Evolutionary conservation across 2,797 vertebrate species (phyloP), one percentile per base, ranked within the genome.

Genomic region (Spheniscus humboldti): DNA sequence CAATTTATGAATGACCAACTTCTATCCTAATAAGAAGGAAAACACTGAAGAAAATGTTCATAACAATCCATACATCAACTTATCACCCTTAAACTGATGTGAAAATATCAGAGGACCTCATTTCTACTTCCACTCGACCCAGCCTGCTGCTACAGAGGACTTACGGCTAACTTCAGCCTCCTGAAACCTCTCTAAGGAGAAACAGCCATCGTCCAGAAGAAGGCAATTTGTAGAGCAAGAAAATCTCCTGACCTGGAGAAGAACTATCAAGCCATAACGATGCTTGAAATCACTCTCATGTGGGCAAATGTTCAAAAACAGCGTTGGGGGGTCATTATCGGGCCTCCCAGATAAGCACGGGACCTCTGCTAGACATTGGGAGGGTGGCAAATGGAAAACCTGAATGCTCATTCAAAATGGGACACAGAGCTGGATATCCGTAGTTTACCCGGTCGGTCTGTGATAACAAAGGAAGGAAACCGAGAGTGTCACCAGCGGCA

Each of bases 401-500:
- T 86, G 94, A 91, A 47, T 10, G 66, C 47, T 81, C 48, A 57
- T 75, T 93, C 59, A 59, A 66, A 92, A 41, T 8, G 45, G 60
- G 72, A n/a, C 89, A 64, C 67, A 59, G 50, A 91, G 86, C 67
- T 90, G 79, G 48, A 68, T 71, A 69, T 80, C 81, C 1, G 0
- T 9, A 30, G 79, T 81, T 94, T 86, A 45, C n/a, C 64, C 90
- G 79, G 87, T 66, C 0, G 0, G 39, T 56, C 69, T 82, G 90
- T 57, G 93, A 94, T 89, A 96, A 96, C 92, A 96, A 93, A 96
- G 94, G 88, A 82, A 95, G 94, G 97, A 97, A 97, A 81, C 68
- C 0, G 0, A 35, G 33, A 94, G 78, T 80, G 92, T 93, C 91
- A 80, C 71, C 2, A 1, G 50, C 4, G 10, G 86, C 66, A 50